phyloP scores from a whole-genome alignment of 2,113 vertebrate species.

The Sylvicapra grimmia region DNA sequence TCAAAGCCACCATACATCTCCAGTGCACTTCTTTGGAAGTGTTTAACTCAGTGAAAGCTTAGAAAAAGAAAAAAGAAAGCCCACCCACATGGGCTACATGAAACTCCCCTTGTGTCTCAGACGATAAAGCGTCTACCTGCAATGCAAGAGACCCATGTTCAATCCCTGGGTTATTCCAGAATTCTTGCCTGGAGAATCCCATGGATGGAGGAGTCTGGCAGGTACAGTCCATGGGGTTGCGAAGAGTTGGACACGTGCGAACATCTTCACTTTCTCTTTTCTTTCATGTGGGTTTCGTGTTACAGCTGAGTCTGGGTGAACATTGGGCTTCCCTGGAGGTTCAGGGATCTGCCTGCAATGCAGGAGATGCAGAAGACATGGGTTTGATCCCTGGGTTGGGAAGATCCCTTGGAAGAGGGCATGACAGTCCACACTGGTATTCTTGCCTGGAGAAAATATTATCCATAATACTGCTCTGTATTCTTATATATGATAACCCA shows the following conservation, averaged over 20 bases:
- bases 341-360: neutral
- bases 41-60: neutral
- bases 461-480: conserved; percentile 35
- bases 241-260: fast-evolving
- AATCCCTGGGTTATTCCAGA: too few species aligned
- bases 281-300: neutral
- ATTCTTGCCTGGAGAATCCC: too few species aligned
- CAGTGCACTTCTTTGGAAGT: neutral
- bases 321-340: neutral
- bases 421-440: neutral
- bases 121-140: too few species aligned
- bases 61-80: neutral
- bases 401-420: neutral
- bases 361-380: neutral
- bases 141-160: too few species aligned
- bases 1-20: neutral
- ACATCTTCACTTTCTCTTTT: too few species aligned
- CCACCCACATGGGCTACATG: too few species aligned
- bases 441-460: neutral
- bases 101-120: too few species aligned
- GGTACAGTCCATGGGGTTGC: too few species aligned
- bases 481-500: conserved; percentile 45
- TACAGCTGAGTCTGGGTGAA: neutral
- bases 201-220: too few species aligned
- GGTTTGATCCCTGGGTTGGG: neutral